Evolutionary conservation across 1,140 invertebrate species (phyloP).

Genomic region (Bombus balteatus): DNA sequence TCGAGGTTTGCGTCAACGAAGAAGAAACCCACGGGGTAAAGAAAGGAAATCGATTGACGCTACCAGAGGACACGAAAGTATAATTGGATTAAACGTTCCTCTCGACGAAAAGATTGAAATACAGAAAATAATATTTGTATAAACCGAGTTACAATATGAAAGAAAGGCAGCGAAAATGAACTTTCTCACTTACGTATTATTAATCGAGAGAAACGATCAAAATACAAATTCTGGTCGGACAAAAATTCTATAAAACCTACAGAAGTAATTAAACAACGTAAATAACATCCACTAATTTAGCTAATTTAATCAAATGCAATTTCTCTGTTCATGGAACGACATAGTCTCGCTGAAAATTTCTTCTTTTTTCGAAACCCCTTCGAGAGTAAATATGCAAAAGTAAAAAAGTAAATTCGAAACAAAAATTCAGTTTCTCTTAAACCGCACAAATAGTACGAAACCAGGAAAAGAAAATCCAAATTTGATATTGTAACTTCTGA

Average conservation of each 20-base stretch:
- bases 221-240: not conserved
- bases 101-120: not conserved
- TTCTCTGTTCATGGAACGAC: too few relatives aligned
- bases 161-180: not conserved
- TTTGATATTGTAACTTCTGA: not conserved
- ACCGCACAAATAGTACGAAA: too few relatives aligned
- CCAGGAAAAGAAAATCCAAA: not conserved
- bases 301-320: not conserved
- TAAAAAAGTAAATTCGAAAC: not conserved
- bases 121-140: not conserved
- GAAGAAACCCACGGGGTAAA: slow-evolving; percentile 13
- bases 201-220: not conserved
- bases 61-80: not conserved
- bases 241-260: not conserved
- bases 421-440: not conserved
- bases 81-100: not conserved
- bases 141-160: too few relatives aligned
- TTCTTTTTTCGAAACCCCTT: rapidly evolving
- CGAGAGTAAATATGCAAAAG: not conserved
- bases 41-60: slow-evolving; percentile 4
- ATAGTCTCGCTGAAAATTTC: not conserved
- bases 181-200: too few relatives aligned
- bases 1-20: slow-evolving; percentile 46
- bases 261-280: too few relatives aligned
- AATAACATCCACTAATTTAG: not conserved